Evolutionary conservation across 2,888 invertebrate genomes (phyloP), one percentile per base, ranked within the genome.

Genomic region (Drosophila phalerata): DNA sequence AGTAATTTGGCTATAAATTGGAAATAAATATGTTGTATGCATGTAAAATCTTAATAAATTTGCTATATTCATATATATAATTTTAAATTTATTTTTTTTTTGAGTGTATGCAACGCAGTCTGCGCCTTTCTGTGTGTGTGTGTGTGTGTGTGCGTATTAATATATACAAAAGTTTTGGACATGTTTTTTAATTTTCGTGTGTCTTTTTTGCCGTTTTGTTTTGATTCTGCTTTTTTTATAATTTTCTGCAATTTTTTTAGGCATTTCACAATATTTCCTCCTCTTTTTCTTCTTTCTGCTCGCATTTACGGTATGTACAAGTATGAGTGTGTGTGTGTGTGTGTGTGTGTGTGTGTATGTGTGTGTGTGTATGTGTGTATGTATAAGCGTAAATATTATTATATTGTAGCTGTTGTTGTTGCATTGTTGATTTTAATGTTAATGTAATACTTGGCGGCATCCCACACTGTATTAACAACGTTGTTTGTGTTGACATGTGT

Each of bases 401-500:
- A 58, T 42, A 42, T 28, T 15, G 51, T 22, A 34, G 60, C 34
- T 52, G 32, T 40, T 55, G 40, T 19, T 45, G 45, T 13, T 25
- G n/a, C 17, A 51, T 34, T 55, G 61, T 37, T 53, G 55, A 55
- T 55, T 63, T 65, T 74, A 61, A 74, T 74, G 70, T 69, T 61
- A 76, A 76, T 74, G 64, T 64, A 62, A 79, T 79, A 64, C 75
- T 78, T 64, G 62, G 15, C 40, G 42, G 43, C 32, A 37, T 17
- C 53, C 65, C 53, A 52, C 55, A 49, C 56, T 38, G 56, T 47
- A 61, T 64, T 67, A 72, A 72, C 65, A 47, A 4, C 45, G 38
- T 65, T 78, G 52, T 61, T 65, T 78, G 43, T 38, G 58, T 78
- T 69, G 32, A 9, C 34, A 17, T 37, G 13, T 13, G 8, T 13